Conservation (phyloP, 2,888 invertebrate genomes). For the Mycalesis mineus region DNA sequence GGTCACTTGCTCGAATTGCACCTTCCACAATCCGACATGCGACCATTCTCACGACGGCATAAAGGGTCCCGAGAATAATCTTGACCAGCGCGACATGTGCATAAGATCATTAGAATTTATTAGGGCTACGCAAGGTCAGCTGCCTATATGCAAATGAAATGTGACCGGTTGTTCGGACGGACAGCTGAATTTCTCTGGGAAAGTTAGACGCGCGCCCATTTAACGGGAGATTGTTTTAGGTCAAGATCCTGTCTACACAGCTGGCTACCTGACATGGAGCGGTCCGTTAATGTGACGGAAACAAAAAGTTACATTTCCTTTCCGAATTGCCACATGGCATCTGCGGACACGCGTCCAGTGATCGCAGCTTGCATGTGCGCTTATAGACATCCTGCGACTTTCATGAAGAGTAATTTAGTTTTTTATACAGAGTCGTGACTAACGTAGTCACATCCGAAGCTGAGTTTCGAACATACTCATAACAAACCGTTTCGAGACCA, state of each 20-base stretch:
- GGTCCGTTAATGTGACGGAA: constrained; percentile 55
- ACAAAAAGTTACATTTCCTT: constrained; percentile 65
- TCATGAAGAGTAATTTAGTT: background rate
- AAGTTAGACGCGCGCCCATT: constrained; percentile 44
- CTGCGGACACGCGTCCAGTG: constrained; percentile 57
- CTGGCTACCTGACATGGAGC: constrained; percentile 63
- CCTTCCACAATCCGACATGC: constrained; percentile 48
- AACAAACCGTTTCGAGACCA: too few relatives aligned
- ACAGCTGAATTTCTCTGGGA: constrained; percentile 50
- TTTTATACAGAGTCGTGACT: background rate
- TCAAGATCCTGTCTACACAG: constrained; percentile 39
- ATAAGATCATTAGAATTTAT: constrained; percentile 69
- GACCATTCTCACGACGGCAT: constrained; percentile 66
- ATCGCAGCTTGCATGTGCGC: constrained; percentile 58
- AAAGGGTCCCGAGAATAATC: constrained; percentile 53
- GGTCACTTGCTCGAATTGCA: constrained; percentile 70
- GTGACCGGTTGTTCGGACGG: constrained; percentile 54
- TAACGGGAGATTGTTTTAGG: constrained; percentile 40
- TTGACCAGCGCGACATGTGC: constrained; percentile 59
- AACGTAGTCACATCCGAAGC: too few relatives aligned
- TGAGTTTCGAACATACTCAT: too few relatives aligned
- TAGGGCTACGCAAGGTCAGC: constrained; percentile 66
- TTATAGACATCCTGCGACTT: constrained; percentile 11
- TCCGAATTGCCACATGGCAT: constrained; percentile 51
- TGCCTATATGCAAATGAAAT: constrained; percentile 57